Base-by-base conservation (phyloP, 2,113 vertebrate species). In the Rhinoptilus africanus region DNA sequence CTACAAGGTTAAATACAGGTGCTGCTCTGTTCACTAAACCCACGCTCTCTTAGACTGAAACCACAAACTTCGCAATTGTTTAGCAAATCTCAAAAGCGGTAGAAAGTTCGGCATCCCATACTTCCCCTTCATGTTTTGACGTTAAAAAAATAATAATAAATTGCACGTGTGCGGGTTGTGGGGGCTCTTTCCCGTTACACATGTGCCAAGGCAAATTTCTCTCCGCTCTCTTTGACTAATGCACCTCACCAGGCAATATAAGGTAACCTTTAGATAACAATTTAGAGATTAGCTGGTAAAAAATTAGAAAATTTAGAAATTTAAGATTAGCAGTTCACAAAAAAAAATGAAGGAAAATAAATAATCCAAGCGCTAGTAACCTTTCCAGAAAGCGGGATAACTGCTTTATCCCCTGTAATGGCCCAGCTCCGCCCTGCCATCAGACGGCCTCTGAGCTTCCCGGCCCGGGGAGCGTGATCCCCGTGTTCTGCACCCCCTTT, bases 401-500 rank as follows among this genome's bases (percentile, higher is more conserved):
- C 14, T 30, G 47, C 48, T 88, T 60, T 60, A 11, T 34, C 1
- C 0, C 32, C 68, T 21, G 26, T 8, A 48, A 26, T 3, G 34
- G n/a, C 56, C 54, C 27, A n/a, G 91, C 10, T 67, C 21, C 0
- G 5, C 54, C 75, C 19, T 64, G 37, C 63, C 80, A 20, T 57
- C 45, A 37, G 35, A 39, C 50, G 23, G 14, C 7, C 5, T 28
- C 2, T 21, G 35, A 19, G 34, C 23, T 75, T 23, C 69, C 73
- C 0, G 0, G 32, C 45, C 45, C 18, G 4, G 45, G 45, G 45
- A 30, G 53, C 9, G 2, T 3, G 27, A 21, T n/a, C 63, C 48
- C 22, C 4, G 4, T 28, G 9, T 19, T 47, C 60, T 53, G 23
- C n/a, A 45, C 14, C 19, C 17, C 0, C 35, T 73, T 76, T 9